phyloP scores from a whole-genome alignment of 2,113 vertebrate genomes.

The Corythornis madagascariensis region DNA sequence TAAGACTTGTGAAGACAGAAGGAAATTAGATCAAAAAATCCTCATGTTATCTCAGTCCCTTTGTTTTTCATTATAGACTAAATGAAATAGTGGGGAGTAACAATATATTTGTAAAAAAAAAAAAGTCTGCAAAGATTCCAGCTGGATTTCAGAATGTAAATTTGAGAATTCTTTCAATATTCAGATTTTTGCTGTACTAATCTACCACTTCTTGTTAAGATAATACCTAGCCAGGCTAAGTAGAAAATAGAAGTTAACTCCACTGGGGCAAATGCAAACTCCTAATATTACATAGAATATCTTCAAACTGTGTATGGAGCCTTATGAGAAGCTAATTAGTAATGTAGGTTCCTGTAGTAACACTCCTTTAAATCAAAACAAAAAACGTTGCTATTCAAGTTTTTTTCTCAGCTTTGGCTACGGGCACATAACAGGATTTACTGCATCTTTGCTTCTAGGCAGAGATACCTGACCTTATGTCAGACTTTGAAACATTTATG shows the following conservation, averaged over 20 bases:
- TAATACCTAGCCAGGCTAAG: background rate
- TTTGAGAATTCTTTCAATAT: background rate
- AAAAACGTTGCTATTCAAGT: background rate
- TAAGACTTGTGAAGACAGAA: fast-evolving
- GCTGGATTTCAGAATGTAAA: background rate
- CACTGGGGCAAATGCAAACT: background rate
- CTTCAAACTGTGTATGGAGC: fast-evolving
- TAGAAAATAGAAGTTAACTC: background rate
- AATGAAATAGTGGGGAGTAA: background rate
- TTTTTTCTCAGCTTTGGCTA: background rate
- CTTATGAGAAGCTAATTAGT: background rate
- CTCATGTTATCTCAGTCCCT: background rate
- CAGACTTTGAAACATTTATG: background rate
- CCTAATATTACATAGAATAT: fast-evolving
- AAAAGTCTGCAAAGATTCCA: background rate
- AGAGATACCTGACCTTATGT: background rate
- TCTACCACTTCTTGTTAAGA: background rate
- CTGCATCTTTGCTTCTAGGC: background rate
- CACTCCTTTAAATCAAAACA: background rate
- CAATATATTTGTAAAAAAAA: background rate
- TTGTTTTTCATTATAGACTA: background rate
- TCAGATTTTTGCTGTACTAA: background rate
- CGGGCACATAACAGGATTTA: background rate
- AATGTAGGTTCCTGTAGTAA: background rate
- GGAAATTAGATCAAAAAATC: background rate